Percentiles rank a stretch among this genome's conserved stretches.
Conservation (phyloP, 2,888 invertebrate species). For the Sepioteuthis lessoniana region DNA sequence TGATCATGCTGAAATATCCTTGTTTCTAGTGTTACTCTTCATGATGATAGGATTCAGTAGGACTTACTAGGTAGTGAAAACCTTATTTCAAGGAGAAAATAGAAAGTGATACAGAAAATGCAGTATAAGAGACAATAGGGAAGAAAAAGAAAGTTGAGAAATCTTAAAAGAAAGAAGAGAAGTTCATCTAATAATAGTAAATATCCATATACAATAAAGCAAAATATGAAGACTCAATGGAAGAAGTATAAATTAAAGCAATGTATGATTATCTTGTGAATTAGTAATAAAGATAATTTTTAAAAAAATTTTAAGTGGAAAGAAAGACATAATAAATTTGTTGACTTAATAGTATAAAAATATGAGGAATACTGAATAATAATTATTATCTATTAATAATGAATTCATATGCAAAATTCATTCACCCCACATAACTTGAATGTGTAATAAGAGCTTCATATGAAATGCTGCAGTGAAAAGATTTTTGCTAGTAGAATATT, state of each 20-base stretch:
- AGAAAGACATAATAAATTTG: too few relatives aligned
- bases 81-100: not conserved
- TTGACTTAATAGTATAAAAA: not conserved
- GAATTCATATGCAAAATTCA: not conserved
- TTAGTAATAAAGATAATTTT: not conserved
- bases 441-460: not conserved
- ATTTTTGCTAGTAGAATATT: not conserved
- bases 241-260: not conserved
- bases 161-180: slow-evolving; percentile 6
- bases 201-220: too few relatives aligned
- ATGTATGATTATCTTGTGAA: not conserved
- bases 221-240: not conserved
- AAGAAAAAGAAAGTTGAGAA: not conserved
- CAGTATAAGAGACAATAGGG: not conserved
- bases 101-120: not conserved
- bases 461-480: not conserved
- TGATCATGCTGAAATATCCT: not conserved
- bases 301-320: not conserved
- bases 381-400: not conserved
- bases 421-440: not conserved
- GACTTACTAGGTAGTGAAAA: not conserved
- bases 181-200: not conserved
- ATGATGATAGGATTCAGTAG: not conserved
- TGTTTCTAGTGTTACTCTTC: not conserved
- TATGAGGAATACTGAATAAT: not conserved